Conservation (phyloP, 2,888 invertebrate species). For the Calameuta idolon region DNA sequence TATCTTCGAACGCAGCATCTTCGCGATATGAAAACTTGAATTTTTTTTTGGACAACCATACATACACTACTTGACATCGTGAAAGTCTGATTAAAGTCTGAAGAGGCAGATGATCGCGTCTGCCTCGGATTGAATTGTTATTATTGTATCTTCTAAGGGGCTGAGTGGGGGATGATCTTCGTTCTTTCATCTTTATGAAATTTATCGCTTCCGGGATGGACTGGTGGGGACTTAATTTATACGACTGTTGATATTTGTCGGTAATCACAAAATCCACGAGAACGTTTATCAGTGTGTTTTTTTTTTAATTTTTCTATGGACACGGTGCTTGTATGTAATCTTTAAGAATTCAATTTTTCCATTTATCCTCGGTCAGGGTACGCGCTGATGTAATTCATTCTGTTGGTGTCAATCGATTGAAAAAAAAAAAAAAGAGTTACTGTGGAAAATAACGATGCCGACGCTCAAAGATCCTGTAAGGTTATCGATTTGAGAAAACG, state of each 20-base stretch:
- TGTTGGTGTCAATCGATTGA: neutral
- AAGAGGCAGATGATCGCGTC: neutral
- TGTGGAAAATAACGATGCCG: constrained; percentile 13
- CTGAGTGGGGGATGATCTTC: neutral
- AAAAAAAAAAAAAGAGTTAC: neutral
- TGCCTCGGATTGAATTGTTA: neutral
- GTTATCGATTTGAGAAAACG: constrained; percentile 10
- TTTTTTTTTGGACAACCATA: neutral
- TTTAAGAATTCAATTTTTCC: neutral
- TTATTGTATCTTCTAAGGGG: neutral
- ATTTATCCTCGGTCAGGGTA: neutral
- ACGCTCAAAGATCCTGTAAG: constrained; percentile 31
- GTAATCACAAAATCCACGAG: neutral
- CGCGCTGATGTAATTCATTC: neutral
- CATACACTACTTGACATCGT: neutral
- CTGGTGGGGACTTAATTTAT: neutral
- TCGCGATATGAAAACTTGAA: neutral
- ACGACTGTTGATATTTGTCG: neutral
- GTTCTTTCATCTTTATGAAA: neutral
- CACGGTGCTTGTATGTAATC: neutral
- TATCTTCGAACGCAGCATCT: neutral
- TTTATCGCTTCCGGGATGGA: neutral
- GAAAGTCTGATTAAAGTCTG: too few relatives aligned
- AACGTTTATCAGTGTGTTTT: neutral
- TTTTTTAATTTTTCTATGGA: neutral